Percentiles rank a stretch among this genome's conserved stretches.
phyloP scores from a whole-genome alignment of 2,113 vertebrate genomes.

The Ellobius talpinus region DNA sequence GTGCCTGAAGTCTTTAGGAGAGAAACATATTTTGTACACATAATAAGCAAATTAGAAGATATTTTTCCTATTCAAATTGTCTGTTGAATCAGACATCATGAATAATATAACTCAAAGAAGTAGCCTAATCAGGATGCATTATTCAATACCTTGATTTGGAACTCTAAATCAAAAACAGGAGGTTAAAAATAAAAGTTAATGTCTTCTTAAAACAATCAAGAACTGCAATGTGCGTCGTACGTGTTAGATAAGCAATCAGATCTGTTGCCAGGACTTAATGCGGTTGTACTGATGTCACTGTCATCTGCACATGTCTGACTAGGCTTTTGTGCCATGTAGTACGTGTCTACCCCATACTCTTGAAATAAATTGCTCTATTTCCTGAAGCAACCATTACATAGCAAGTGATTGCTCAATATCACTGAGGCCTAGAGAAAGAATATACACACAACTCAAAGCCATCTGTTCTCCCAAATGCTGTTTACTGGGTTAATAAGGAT shows the following conservation, averaged over 20 bases:
- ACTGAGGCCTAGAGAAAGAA: slow-evolving; percentile 57
- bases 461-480: slow-evolving; percentile 72
- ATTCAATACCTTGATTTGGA: slow-evolving; percentile 42
- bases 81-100: background rate
- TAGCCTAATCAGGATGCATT: slow-evolving; percentile 12
- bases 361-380: slow-evolving; percentile 65
- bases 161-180: slow-evolving; percentile 29
- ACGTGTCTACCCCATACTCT: slow-evolving; percentile 37
- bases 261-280: background rate
- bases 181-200: slow-evolving; percentile 58
- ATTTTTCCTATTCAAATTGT: slow-evolving; percentile 28
- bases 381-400: slow-evolving; percentile 58
- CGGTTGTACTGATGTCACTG: background rate
- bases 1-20: background rate
- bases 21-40: background rate
- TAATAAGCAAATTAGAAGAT: background rate
- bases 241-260: background rate
- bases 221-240: background rate
- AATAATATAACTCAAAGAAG: slow-evolving; percentile 15
- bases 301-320: slow-evolving; percentile 51
- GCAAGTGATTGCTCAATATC: slow-evolving; percentile 67
- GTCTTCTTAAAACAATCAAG: slow-evolving; percentile 47
- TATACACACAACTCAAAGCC: slow-evolving; percentile 31
- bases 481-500: slow-evolving; percentile 53
- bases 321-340: background rate